Evolutionary conservation across 2,797 vertebrate genomes (phyloP).

Genomic region (Takifugu ocellatus): DNA sequence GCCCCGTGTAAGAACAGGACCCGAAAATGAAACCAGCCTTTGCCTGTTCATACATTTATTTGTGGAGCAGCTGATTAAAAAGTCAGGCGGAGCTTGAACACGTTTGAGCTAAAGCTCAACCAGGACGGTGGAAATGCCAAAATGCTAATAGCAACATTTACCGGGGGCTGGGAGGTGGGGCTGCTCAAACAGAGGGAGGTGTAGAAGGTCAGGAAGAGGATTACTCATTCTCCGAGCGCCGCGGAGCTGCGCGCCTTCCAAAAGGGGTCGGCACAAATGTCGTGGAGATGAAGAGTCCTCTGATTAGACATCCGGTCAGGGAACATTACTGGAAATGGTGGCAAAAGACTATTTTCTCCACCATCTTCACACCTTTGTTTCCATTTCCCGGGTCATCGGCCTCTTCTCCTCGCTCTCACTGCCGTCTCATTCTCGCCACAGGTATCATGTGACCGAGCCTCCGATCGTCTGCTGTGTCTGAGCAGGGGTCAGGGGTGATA

Average conservation of each 20-base stretch:
- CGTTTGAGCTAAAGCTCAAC: constrained; percentile 22
- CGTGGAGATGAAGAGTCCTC: no score
- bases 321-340: no score
- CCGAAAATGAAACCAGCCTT: no score
- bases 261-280: constrained; percentile 13
- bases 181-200: constrained; percentile 70
- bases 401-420: no score
- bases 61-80: background rate
- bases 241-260: constrained; percentile 29
- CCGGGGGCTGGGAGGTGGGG: constrained; percentile 60
- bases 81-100: constrained; percentile 4
- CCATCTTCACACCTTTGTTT: no score
- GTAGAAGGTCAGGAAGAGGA: constrained; percentile 67
- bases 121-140: constrained; percentile 75
- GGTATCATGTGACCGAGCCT: constrained; percentile 14
- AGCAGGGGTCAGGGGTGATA: constrained; percentile 42
- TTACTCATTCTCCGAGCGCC: constrained; percentile 59
- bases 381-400: no score
- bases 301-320: no score
- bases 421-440: no score
- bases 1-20: no score
- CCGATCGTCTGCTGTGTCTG: constrained; percentile 28
- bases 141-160: constrained; percentile 85
- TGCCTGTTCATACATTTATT: background rate
- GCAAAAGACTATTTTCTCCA: no score